Base-by-base conservation (phyloP, 2,797 vertebrate genomes). In the Mionectes olivaceus region DNA sequence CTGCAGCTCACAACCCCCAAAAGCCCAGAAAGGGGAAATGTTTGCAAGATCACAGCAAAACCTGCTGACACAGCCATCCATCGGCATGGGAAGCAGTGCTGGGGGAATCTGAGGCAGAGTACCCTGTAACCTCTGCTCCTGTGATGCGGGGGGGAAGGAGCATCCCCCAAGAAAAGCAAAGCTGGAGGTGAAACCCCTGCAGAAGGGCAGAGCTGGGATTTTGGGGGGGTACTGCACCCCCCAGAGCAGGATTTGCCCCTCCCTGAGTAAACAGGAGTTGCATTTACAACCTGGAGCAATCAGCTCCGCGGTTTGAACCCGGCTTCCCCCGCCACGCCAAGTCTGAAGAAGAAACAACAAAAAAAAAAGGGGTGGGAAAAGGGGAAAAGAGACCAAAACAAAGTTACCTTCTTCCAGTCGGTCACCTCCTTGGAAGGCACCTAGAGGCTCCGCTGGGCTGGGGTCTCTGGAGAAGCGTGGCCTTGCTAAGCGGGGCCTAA, bases 371-470 rank as follows among this genome's bases (percentile, higher is more conserved):
- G 12, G 16, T 5, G 12, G 19, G 5, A 1, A 2, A 4, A 25
- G 9, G 50, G 2, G 7, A 5, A 37, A 53, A 78, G 8, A 24
- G 2, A 4, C n/a, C 8, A 15, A 44, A 33, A 32, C 32, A 27
- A 41, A n/a, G 7, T 85, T 96, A 95, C 95, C 96, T 95, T 55
- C 55, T 59, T 75, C 27, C 23, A n/a, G 7, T 18, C 55, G 57
- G 44, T 4, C 1, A 41, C 49, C 37, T 83, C 69, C 56, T 53
- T 8, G 8, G 25, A 13, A 52, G 37, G 56, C 33, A 19, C 13
- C 17, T 23, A 4, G 35, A 8, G 8, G 16, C 41, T 87, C 7
- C 16, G 68, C 56, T 68, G 4, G 50, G 17, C 1, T 19, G 6
- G 49, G 55, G 53, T 25, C 43, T 55, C 10, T 0, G 57, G 63